phyloP scores from a whole-genome alignment of 2,113 vertebrate species.

The Numida meleagris region DNA sequence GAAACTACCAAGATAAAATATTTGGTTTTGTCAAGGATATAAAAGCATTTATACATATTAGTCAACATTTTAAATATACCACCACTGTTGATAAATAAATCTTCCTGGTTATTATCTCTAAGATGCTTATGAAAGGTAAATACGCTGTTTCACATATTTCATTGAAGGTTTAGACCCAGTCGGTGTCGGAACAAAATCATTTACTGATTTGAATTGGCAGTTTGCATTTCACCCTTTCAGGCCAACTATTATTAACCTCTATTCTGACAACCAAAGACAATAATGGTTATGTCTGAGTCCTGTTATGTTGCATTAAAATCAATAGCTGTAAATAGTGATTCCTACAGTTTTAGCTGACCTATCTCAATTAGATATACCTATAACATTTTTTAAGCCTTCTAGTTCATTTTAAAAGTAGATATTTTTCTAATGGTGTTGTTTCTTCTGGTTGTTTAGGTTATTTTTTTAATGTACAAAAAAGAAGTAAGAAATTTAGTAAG shows the following conservation, averaged over 20 bases:
- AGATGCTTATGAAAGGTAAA: not conserved
- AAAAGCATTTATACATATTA: slow-evolving; percentile 8
- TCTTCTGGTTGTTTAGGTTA: not conserved
- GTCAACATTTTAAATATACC: slow-evolving; percentile 17
- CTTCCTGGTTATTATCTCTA: slow-evolving; percentile 6
- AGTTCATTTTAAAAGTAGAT: not conserved
- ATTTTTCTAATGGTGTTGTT: not conserved
- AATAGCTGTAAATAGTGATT: slow-evolving; percentile 68
- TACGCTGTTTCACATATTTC: not conserved
- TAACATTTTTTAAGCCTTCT: not conserved
- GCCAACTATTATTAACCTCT: slow-evolving; percentile 67
- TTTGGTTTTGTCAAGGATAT: slow-evolving; percentile 33
- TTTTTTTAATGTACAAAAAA: not conserved
- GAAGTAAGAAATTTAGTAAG: not conserved
- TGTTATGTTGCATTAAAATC: slow-evolving; percentile 73
- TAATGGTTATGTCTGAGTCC: slow-evolving; percentile 54
- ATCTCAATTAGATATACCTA: slow-evolving; percentile 10
- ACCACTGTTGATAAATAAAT: not conserved
- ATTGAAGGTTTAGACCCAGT: not conserved
- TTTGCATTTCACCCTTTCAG: slow-evolving; percentile 59
- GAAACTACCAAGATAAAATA: slow-evolving; percentile 75
- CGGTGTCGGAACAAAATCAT: slow-evolving; percentile 35
- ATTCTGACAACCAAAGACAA: slow-evolving; percentile 72
- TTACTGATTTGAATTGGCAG: slow-evolving; percentile 63
- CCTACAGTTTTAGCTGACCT: slow-evolving; percentile 59